phyloP scores from a whole-genome alignment of 2,797 vertebrate genomes.

The Kryptopterus vitreolus region DNA sequence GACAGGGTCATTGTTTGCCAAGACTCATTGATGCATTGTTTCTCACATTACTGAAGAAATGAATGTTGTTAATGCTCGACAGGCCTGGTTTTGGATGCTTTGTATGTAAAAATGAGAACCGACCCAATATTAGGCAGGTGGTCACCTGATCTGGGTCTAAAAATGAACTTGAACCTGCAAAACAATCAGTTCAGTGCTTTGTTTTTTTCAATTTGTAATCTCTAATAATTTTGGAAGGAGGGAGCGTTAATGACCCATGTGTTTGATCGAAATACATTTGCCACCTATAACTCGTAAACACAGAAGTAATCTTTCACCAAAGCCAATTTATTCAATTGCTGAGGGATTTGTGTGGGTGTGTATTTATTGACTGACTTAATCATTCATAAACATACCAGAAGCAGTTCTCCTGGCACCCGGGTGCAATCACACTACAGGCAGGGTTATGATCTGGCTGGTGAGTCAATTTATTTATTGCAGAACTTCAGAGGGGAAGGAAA shows the following conservation, averaged over 20 bases:
- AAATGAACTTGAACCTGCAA: no score
- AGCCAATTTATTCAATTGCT: constrained; percentile 17
- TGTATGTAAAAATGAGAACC: no score
- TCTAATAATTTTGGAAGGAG: constrained; percentile 21
- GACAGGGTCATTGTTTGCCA: no score
- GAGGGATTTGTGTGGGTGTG: constrained; percentile 31
- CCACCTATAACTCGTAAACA: constrained; percentile 13
- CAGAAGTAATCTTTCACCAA: constrained; percentile 16
- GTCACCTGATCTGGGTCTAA: no score
- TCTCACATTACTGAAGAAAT: no score
- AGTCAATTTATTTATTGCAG: constrained; percentile 14
- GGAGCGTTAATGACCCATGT: background rate
- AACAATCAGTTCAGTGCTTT: background rate
- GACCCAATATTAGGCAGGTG: no score
- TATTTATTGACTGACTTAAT: constrained; percentile 29
- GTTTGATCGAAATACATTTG: constrained; percentile 30
- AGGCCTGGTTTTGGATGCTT: no score
- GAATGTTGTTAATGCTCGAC: no score
- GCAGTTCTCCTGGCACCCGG: constrained; percentile 7
- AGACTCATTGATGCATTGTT: no score
- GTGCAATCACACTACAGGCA: constrained; percentile 11
- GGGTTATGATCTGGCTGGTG: constrained; percentile 8
- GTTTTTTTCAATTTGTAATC: background rate
- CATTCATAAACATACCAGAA: constrained; percentile 21
- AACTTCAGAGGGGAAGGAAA: background rate